Evolutionary conservation across 1,140 invertebrate species (phyloP).

Genomic region (Drosophila parvula): DNA sequence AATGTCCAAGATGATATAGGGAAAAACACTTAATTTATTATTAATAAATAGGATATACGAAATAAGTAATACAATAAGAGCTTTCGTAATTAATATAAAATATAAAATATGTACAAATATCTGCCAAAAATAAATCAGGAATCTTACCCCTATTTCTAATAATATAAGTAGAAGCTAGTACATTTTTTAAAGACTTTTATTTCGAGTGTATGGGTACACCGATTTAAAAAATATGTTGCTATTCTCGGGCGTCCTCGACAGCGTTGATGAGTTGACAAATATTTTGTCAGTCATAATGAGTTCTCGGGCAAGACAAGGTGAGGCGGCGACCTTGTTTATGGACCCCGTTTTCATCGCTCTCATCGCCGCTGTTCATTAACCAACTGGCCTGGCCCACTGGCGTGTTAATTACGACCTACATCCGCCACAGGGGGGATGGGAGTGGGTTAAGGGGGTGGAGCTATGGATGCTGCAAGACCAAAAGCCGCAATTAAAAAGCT

Average conservation of each 20-base stretch:
- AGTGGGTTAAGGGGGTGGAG: constrained; percentile 20
- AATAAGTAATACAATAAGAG: no score
- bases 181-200: not conserved
- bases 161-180: no score
- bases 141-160: no score
- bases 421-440: constrained; percentile 20
- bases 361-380: constrained; percentile 57
- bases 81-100: no score
- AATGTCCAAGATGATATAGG: no score
- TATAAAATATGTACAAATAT: no score
- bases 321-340: constrained; percentile 48
- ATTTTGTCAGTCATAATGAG: constrained; percentile 81
- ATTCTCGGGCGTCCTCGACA: constrained; percentile 18
- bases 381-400: constrained; percentile 40
- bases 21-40: no score
- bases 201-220: constrained; percentile 7
- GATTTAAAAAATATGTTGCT: constrained; percentile 45
- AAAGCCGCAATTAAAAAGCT: constrained; percentile 54
- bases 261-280: constrained; percentile 81
- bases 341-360: constrained; percentile 23
- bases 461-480: constrained; percentile 1
- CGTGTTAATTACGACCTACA: constrained; percentile 75
- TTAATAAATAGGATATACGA: no score
- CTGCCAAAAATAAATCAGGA: no score
- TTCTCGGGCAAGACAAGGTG: constrained; percentile 49